Evolutionary conservation across 2,797 vertebrate species (phyloP), one percentile per base, ranked within the genome.

Genomic region (Anas bahamensis): DNA sequence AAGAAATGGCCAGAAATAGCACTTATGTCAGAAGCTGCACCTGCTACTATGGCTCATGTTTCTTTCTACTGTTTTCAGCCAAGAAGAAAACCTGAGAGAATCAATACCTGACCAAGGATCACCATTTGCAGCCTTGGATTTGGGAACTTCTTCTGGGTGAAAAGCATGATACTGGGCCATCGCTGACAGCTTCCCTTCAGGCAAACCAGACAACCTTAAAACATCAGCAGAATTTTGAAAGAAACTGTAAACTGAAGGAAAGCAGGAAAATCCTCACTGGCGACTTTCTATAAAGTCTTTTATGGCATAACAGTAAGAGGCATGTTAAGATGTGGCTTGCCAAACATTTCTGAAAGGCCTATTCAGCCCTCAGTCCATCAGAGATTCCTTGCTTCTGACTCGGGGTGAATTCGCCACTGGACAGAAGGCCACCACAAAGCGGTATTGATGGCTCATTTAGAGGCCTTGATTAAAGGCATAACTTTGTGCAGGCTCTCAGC

Each of bases 341-440:
- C 82, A 90, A 88, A 83, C 1, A 64, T 41, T 92, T 88, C 41
- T 90, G 75, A 87, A 95, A 89, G 64, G 87, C 42, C 60, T 65
- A 28, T 94, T 96, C 56, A 93, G 71, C 22, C 44, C 41, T 85
- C 64, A 55, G 80, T 28, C 59, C 73, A 48, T 44, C 53, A 83
- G 44, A 77, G 59, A 68, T 33, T 80, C 37, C 33, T 69, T 69
- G 69, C 86, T 94, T 87, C 82, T 85, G 41, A 85, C 15, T 26
- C 5, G 26, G 37, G 22, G 31, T 66, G 48, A 92, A 70, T 44
- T 90, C 66, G 56, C 23, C 23, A 19, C 1, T 2, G 46, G 37
- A 17, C 41, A 85, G 68, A 71, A 37, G 29, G 50, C 42, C 46
- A 78, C 37, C 59, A 87, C 48, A 89, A 83, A 86, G 75, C 66